Base-by-base conservation (phyloP, 1,140 invertebrate species). In the Tetragonula clypearis region DNA sequence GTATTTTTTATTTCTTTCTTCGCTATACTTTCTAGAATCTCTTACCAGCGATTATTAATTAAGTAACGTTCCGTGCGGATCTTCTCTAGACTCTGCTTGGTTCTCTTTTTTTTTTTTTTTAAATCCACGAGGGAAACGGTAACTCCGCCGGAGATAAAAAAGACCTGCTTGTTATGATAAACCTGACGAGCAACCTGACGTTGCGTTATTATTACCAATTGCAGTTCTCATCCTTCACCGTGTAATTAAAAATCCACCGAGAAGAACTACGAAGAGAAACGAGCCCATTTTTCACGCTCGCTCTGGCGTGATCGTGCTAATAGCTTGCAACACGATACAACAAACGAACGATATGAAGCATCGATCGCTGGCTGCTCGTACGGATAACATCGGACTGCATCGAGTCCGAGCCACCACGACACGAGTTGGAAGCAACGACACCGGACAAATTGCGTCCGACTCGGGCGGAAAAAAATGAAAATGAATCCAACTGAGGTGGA, bases 171-270 rank as follows among this genome's bases (percentile, higher is more conserved):
- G 71, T 72, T 72, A 72, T 41, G 21, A 49, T n/a, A 72, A 72
- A 72, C 41, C 41, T 23, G 35, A 35, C 23, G 71, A 72, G 53
- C 19, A 35, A 3, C 11, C 26, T 12, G 56, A 76, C 19, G 30
- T 17, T 30, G 35, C 75, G 21, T 8, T 35, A 58, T 71, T 80
- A 71, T 71, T 71, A 71, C 58, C 78, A 80, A 80, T 80, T 80
- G 8, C 2, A 23, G n/a, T 26, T 14, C 30, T 19, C 21, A n/a
- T 78, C 21, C 21, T 71, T 60, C 41, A 15, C 23, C 78, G 17
- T 14, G 23, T 72, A 80, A 80, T 80, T 60, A 72, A 72, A 49
- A 35, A 53, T 30, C 19, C 19, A 49, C 15, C 4, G 1, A 19
- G 41, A 15, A 35, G 23, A 60, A 49, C 23, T 26, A 15, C 15